A percentile compares a stretch with the other conserved stretches of the same genome.
phyloP scores from a whole-genome alignment of 2,888 invertebrate genomes.

The Sarcophaga carnaria region DNA sequence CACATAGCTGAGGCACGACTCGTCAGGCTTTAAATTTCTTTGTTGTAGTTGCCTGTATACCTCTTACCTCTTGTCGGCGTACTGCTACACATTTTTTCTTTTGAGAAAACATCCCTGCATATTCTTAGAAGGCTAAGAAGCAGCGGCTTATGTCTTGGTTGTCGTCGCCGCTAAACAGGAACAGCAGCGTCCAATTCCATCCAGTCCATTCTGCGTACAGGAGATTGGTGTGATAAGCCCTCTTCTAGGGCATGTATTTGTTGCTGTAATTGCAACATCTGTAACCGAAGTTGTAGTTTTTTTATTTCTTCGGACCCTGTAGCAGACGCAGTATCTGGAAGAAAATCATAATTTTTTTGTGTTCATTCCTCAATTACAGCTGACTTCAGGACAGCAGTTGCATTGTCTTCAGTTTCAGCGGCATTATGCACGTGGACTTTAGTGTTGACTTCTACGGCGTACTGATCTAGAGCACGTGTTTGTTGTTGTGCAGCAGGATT shows the following conservation, averaged over 20 bases:
- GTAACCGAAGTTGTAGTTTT: neutral
- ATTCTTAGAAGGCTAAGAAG: slow-evolving; percentile 27
- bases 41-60: slow-evolving; percentile 42
- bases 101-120: neutral
- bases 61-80: slow-evolving; percentile 20
- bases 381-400: no score
- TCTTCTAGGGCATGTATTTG: neutral
- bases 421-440: no score
- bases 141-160: neutral
- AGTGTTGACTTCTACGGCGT: no score
- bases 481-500: no score
- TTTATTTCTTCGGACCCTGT: neutral
- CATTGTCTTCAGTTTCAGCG: no score
- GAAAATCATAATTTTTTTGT: no score
- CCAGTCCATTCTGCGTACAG: neutral
- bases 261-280: slow-evolving; percentile 8
- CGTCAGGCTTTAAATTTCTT: slow-evolving; percentile 19
- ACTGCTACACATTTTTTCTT: slow-evolving; percentile 22
- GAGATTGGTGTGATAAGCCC: neutral
- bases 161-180: neutral
- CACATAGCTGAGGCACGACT: slow-evolving; percentile 45
- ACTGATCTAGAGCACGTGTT: no score
- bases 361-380: no score
- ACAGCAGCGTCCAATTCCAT: slow-evolving; percentile 22
- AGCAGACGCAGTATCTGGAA: no score